Percentiles rank a stretch among this genome's conserved stretches.
phyloP scores from a whole-genome alignment of 1,140 invertebrate species.

The Triops cancriformis region DNA sequence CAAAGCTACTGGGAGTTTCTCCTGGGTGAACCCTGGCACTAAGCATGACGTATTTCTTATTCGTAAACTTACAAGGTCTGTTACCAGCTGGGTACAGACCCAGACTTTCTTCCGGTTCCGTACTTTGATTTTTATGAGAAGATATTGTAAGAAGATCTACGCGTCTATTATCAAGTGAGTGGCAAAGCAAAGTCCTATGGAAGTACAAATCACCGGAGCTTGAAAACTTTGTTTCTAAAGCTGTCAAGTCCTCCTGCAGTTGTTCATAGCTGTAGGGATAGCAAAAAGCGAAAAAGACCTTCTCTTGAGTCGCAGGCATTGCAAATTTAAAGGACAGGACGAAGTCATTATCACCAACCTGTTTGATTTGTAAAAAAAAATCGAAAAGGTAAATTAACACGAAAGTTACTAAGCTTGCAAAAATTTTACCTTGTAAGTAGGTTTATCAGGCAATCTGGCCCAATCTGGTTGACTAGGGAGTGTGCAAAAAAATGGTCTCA shows the following conservation, averaged over 20 bases:
- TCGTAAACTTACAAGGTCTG: conserved; percentile 60
- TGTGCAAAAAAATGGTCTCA: conserved; percentile 68
- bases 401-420: neutral
- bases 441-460: conserved; percentile 68
- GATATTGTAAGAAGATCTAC: conserved; percentile 82
- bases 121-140: conserved; percentile 63
- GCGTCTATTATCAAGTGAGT: conserved; percentile 69
- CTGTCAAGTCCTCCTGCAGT: conserved; percentile 57
- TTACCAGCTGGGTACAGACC: conserved; percentile 60
- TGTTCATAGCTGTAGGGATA: conserved; percentile 82
- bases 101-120: conserved; percentile 61
- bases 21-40: conserved; percentile 84
- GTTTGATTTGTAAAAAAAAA: conserved; percentile 35
- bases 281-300: conserved; percentile 83
- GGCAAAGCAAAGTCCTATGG: conserved; percentile 68
- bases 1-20: conserved; percentile 88
- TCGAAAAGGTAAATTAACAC: neutral
- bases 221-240: conserved; percentile 52
- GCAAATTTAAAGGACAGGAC: conserved; percentile 68
- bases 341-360: conserved; percentile 62
- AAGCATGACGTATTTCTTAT: conserved; percentile 74
- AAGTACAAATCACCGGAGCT: conserved; percentile 66
- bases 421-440: conserved; percentile 48
- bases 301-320: conserved; percentile 61
- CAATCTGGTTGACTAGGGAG: conserved; percentile 61